phyloP scores from a whole-genome alignment of 2,113 vertebrate species.

The Gallinago media region DNA sequence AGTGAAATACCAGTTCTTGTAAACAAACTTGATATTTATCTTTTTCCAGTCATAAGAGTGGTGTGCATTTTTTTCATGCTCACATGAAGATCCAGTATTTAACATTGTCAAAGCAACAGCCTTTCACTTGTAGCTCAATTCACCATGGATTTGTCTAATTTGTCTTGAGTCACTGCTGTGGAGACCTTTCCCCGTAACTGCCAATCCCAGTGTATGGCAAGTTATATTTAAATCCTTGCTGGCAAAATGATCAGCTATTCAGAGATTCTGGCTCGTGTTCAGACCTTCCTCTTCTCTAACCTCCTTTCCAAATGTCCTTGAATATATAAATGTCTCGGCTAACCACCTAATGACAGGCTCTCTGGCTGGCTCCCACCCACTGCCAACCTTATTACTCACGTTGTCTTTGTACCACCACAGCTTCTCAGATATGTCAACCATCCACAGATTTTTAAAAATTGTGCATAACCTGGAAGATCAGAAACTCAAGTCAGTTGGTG shows the following conservation, averaged over 20 bases:
- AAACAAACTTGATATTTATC: not conserved
- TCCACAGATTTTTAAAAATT: not conserved
- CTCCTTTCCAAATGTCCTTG: not conserved
- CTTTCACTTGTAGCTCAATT: not conserved
- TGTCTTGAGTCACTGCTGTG: not conserved
- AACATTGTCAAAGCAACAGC: not conserved
- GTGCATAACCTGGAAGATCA: not conserved
- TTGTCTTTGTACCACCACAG: not conserved
- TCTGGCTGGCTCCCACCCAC: not conserved
- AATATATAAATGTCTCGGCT: not conserved
- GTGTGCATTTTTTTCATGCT: not conserved
- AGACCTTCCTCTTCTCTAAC: not conserved
- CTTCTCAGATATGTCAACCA: not conserved
- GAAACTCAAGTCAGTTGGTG: not conserved
- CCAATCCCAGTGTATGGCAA: not conserved
- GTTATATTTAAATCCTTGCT: constrained; percentile 16
- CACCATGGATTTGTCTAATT: not conserved
- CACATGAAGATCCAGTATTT: not conserved
- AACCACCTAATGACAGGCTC: not conserved
- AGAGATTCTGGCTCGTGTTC: not conserved
- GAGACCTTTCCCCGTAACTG: not conserved
- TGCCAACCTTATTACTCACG: not conserved
- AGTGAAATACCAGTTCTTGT: not conserved
- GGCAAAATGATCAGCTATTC: constrained; percentile 11
- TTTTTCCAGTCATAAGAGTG: not conserved